phyloP scores from a whole-genome alignment of 2,113 vertebrate species.

The Myrmophylax atrothorax region DNA sequence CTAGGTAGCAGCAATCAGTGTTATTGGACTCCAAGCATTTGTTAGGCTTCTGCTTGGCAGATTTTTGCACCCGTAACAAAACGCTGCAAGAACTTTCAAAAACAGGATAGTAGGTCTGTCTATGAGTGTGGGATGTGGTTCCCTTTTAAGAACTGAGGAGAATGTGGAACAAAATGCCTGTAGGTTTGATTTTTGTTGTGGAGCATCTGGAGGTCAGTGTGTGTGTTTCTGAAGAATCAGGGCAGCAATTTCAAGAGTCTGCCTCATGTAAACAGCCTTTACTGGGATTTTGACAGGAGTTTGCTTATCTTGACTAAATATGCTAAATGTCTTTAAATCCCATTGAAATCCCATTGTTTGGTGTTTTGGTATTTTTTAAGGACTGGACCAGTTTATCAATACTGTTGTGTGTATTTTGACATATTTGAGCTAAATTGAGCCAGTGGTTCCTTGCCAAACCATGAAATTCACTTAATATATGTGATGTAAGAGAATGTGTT shows the following conservation, averaged over 20 bases:
- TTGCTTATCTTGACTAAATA: not conserved
- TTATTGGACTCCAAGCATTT: not conserved
- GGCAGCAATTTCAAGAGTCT: not conserved
- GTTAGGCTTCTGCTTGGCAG: not conserved
- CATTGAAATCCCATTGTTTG: not conserved
- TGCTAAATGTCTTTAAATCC: not conserved
- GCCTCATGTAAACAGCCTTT: not conserved
- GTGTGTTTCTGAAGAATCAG: not conserved
- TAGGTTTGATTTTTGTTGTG: not conserved
- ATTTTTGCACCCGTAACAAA: not conserved
- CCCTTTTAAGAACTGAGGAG: not conserved
- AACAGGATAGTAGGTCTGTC: not conserved
- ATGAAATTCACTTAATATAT: not conserved
- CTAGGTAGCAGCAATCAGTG: not conserved
- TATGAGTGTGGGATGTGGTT: not conserved
- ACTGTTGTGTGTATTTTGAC: fast-evolving
- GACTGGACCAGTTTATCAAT: not conserved
- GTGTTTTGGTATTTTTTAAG: not conserved
- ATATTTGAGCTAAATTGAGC: not conserved
- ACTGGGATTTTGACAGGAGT: not conserved
- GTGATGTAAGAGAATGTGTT: not conserved
- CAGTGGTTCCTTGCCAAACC: not conserved
- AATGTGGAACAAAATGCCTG: not conserved
- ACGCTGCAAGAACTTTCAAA: not conserved
- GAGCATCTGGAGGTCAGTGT: fast-evolving